A percentile compares a stretch with the other conserved stretches of the same genome.
Evolutionary conservation across 2,888 invertebrate genomes (phyloP).

Genomic region (Cryptus viduatorius): DNA sequence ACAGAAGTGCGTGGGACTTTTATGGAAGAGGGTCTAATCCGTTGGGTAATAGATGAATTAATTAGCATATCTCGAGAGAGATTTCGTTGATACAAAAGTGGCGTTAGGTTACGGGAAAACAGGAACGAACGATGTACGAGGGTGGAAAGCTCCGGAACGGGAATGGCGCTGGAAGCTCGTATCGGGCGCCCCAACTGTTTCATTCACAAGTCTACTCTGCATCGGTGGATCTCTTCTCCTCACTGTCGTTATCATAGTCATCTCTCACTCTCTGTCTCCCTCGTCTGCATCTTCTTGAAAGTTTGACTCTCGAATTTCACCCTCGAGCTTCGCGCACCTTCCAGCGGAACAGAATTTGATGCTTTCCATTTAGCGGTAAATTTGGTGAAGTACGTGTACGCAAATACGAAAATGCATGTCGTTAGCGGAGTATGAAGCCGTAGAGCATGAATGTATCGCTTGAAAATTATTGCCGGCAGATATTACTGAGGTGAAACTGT

Average conservation of each 20-base stretch:
- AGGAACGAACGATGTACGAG: neutral
- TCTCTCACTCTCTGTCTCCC: neutral
- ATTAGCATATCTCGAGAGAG: conserved; percentile 16
- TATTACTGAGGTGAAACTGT: neutral
- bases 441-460: neutral
- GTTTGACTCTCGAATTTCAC: conserved; percentile 9
- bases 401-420: neutral
- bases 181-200: conserved; percentile 31
- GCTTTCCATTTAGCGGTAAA: neutral
- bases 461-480: neutral
- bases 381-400: neutral
- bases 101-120: conserved; percentile 13
- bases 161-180: neutral
- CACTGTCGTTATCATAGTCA: neutral
- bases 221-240: neutral
- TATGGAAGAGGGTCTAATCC: conserved; percentile 18
- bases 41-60: conserved; percentile 40
- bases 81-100: conserved; percentile 35
- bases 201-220: conserved; percentile 36
- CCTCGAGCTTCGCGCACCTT: neutral
- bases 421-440: neutral
- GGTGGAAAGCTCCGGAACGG: neutral
- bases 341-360: neutral
- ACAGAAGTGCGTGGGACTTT: neutral
- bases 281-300: conserved; percentile 17